A percentile compares a stretch with the other conserved stretches of the same genome.
phyloP scores from a whole-genome alignment of 1,140 invertebrate species.

The Probaryconus sp. region DNA sequence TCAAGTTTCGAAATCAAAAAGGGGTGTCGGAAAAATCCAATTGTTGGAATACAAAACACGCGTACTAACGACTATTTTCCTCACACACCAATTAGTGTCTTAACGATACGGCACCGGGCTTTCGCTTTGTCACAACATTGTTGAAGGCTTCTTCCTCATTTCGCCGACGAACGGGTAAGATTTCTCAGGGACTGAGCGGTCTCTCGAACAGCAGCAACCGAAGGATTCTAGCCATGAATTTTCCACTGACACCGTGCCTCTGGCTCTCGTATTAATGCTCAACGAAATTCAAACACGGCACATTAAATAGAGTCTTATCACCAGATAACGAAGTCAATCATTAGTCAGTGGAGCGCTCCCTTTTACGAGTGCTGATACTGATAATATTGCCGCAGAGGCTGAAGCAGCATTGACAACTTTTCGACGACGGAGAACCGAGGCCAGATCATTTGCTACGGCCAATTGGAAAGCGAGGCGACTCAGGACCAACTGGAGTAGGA shows the following conservation, averaged over 20 bases:
- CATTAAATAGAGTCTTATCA: constrained; percentile 20
- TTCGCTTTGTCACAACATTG: constrained; percentile 74
- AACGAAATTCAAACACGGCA: not conserved
- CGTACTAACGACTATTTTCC: too few relatives aligned
- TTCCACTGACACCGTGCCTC: too few relatives aligned
- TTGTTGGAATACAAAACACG: too few relatives aligned
- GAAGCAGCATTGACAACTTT: too few relatives aligned
- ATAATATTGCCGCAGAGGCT: not conserved
- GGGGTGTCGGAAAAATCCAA: too few relatives aligned
- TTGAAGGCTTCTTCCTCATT: constrained; percentile 74
- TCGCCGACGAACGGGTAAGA: not conserved
- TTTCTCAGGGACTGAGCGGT: constrained; percentile 26
- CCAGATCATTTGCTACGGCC: too few relatives aligned
- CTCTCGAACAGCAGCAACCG: constrained; percentile 71
- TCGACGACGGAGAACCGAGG: too few relatives aligned
- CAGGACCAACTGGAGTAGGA: too few relatives aligned
- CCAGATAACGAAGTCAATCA: constrained; percentile 7
- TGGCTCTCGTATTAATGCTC: not conserved
- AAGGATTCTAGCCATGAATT: constrained; percentile 66
- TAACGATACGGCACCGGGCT: constrained; percentile 67
- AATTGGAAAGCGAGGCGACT: too few relatives aligned
- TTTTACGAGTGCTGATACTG: not conserved
- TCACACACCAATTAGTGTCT: constrained; percentile 72
- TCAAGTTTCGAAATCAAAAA: constrained; percentile 13
- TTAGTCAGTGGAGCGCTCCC: not conserved